phyloP scores from a whole-genome alignment of 1,140 invertebrate genomes.

The Dryas iulia region DNA sequence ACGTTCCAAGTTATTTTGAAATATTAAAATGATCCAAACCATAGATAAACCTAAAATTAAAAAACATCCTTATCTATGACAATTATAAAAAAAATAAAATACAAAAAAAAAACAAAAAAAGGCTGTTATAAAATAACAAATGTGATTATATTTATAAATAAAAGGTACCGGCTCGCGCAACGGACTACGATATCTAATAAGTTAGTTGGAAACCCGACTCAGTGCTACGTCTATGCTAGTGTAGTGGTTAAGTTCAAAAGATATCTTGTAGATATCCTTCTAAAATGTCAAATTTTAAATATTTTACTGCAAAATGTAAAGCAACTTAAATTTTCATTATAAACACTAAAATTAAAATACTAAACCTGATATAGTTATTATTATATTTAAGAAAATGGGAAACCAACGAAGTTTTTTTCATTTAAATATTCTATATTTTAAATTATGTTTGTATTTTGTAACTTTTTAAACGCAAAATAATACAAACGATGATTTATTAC shows the following conservation, averaged over 20 bases:
- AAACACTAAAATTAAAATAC: no score
- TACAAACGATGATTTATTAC: no score
- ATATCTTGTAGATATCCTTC: conserved; percentile 1
- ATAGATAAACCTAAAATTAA: neutral
- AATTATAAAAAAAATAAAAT: conserved; percentile 35
- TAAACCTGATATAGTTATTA: no score
- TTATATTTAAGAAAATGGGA: no score
- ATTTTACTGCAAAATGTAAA: no score
- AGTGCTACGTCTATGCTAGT: conserved; percentile 25
- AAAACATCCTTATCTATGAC: no score
- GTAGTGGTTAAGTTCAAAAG: conserved; percentile 6
- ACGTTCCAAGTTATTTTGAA: neutral
- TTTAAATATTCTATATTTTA: no score
- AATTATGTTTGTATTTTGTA: no score
- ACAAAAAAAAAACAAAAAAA: conserved; percentile 60
- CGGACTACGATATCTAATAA: conserved; percentile 43
- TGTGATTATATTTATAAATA: conserved; percentile 59
- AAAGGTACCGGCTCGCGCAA: conserved; percentile 53
- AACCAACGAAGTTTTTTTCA: no score
- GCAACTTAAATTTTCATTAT: no score
- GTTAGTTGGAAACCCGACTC: conserved; percentile 62
- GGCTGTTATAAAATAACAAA: conserved; percentile 59
- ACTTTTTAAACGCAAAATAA: no score
- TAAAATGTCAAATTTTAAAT: neutral
- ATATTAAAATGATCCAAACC: neutral